Percentiles rank a stretch among this genome's conserved stretches.
Conservation (phyloP, 2,113 vertebrate genomes). For the Dasyurus viverrinus region DNA sequence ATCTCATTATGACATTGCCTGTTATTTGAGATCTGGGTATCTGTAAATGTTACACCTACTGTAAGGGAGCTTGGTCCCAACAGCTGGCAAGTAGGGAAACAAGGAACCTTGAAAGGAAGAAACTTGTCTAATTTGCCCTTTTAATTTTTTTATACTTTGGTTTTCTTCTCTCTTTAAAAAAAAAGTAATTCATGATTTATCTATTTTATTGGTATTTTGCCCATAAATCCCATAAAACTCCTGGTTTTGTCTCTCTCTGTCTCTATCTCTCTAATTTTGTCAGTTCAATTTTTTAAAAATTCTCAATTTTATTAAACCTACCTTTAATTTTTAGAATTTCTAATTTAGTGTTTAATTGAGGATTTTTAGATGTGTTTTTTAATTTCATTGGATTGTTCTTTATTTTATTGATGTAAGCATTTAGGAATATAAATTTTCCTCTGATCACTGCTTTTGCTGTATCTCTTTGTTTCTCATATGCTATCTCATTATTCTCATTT, state of each 20-base stretch:
- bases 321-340: too few species aligned
- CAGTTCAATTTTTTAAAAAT: not conserved
- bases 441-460: too few species aligned
- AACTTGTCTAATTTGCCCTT: not conserved
- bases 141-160: not conserved
- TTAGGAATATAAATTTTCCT: too few species aligned
- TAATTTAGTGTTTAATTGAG: too few species aligned
- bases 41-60: conserved; percentile 71
- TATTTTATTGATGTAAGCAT: too few species aligned
- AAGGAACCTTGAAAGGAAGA: conserved; percentile 29
- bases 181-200: not conserved
- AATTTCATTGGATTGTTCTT: too few species aligned
- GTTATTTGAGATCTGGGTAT: conserved; percentile 66
- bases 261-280: not conserved
- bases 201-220: not conserved
- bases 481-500: too few species aligned
- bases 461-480: too few species aligned
- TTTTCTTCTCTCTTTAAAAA: not conserved
- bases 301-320: not conserved
- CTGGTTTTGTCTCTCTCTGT: not conserved
- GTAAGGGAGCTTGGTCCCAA: conserved; percentile 48
- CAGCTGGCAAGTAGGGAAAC: conserved; percentile 62
- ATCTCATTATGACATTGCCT: conserved; percentile 40
- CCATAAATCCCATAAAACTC: not conserved
- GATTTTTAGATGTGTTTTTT: too few species aligned